Conservation (phyloP, 2,797 vertebrate genomes). For the Taeniopygia guttata region DNA sequence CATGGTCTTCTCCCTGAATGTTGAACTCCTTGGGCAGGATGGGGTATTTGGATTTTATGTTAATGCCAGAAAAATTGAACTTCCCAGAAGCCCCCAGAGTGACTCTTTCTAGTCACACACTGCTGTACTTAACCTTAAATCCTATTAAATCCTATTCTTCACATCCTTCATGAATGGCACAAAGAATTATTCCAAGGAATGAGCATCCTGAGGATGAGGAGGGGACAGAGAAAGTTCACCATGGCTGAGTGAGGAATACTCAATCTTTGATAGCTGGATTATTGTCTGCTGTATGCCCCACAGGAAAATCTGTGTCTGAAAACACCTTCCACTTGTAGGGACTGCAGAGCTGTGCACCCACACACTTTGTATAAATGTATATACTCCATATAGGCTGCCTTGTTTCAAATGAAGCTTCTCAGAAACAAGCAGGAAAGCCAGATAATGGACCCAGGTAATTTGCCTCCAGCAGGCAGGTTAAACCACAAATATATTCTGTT, state of each 20-base stretch:
- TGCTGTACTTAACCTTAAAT: neutral
- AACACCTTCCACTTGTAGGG: neutral
- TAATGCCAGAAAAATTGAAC: neutral
- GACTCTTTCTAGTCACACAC: neutral
- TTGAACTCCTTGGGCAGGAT: neutral
- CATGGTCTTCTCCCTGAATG: neutral
- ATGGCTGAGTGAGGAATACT: neutral
- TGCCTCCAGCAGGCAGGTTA: neutral
- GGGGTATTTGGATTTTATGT: neutral
- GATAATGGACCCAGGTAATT: neutral
- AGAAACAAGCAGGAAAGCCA: neutral
- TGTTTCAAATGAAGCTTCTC: neutral
- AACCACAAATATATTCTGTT: neutral
- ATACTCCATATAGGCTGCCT: rapidly evolving
- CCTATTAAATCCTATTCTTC: neutral
- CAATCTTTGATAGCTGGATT: neutral
- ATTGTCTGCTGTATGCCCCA: neutral
- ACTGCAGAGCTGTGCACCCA: neutral
- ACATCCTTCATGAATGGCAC: neutral
- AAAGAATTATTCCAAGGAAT: neutral
- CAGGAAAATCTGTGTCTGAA: neutral
- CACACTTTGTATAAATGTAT: rapidly evolving
- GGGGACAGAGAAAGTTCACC: neutral
- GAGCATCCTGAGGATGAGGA: neutral
- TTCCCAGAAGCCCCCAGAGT: neutral